Evolutionary conservation across 2,113 vertebrate species (phyloP), one percentile per base, ranked within the genome.

Genomic region (Heteronetta atricapilla): DNA sequence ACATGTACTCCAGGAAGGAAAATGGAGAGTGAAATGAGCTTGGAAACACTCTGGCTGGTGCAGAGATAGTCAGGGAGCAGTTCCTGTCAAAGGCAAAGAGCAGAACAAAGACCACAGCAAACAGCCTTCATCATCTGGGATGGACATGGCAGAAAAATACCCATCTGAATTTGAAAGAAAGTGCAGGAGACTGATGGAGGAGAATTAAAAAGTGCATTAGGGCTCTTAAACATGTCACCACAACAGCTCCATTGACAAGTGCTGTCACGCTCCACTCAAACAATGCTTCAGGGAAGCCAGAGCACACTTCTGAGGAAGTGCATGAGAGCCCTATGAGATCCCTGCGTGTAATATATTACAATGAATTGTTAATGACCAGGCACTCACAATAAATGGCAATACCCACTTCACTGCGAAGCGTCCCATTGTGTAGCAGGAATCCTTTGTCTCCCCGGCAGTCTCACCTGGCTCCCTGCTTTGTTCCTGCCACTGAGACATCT

Each of bases 201-300:
- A 84, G 64, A 90, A 88, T 68, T 59, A 74, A 40, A 89, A 94
- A 91, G 52, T 74, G 56, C 86, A 93, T 94, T 94, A 93, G 82
- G 69, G 79, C 85, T 88, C 58, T 90, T 50, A 69, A 81, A 73
- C 34, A 34, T 63, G 34, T 89, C 88, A 92, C 73, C 79, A 86
- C 64, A 86, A 91, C 82, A 86, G 75, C 56, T 95, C 52, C 76
- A 76, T 56, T 73, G 94, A 93, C 75, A 86, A 95, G 73, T 46
- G 83, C 56, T 78, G 75, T 42, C 88, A 84, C 6, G 29, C 34
- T 96, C 69, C 29, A 36, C 80, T 64, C 68, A 44, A 46, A 63
- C 64, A 55, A 55, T 16, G 28, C 88, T 88, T 77, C 74, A 81
- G 89, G 56, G 82, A 91, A 92, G 80, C 75, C 36, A 73, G 77